Evolutionary conservation across 2,888 invertebrate species (phyloP).

Genomic region (Drosophila dives): DNA sequence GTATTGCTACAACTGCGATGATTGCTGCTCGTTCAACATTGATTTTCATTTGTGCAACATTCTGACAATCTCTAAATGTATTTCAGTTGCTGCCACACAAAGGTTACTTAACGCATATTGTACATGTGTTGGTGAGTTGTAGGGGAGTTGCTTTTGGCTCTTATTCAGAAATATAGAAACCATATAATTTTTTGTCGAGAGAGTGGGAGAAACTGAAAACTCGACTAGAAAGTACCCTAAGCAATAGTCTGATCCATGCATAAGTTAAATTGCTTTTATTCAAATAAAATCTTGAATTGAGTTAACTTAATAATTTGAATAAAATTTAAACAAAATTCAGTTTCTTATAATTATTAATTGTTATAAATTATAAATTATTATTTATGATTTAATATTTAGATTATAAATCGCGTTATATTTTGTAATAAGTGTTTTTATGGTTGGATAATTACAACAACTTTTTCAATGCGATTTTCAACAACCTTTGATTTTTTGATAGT

Average conservation of each 20-base stretch:
- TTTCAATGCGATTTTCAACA: background rate
- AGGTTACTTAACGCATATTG: constrained; percentile 26
- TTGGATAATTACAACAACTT: rapidly evolving
- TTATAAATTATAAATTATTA: no score
- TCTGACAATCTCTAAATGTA: constrained; percentile 44
- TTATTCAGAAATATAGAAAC: background rate
- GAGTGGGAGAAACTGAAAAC: background rate
- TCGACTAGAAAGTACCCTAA: background rate
- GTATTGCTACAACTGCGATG: constrained; percentile 2
- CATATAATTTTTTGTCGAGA: background rate
- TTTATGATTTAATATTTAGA: background rate
- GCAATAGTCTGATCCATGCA: background rate
- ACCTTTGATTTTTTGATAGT: background rate
- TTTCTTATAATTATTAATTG: background rate
- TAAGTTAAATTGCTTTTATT: background rate
- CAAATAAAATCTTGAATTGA: background rate
- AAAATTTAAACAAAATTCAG: background rate
- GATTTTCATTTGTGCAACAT: constrained; percentile 73
- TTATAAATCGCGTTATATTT: background rate
- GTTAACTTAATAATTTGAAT: background rate
- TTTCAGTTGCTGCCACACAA: constrained; percentile 23
- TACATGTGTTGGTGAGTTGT: background rate
- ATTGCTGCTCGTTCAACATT: constrained; percentile 53
- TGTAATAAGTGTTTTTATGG: rapidly evolving
- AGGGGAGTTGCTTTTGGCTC: no score